These are phyloP conservation scores for Sialia sialis DNA, from an alignment of 2,113 vertebrate genomes.

Conservation along the genomic window DNA sequence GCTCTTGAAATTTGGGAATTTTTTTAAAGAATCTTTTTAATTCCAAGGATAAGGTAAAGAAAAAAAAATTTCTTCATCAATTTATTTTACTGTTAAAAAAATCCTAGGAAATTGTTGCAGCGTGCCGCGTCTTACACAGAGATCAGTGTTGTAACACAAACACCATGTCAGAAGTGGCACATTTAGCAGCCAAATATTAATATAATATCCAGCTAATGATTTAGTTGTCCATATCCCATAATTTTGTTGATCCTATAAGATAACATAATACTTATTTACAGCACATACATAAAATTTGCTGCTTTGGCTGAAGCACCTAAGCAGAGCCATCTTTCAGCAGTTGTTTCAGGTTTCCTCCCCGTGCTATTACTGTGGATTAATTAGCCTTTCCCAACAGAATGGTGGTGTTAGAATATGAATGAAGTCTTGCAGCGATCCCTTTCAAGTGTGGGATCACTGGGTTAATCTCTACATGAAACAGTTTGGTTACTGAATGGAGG, in stretches of 20 bases:
- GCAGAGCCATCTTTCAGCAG: neutral
- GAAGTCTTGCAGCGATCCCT: constrained; percentile 60
- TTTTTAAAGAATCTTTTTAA: neutral
- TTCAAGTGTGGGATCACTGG: constrained; percentile 68
- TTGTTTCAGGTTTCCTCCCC: constrained; percentile 34
- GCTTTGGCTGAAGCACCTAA: neutral
- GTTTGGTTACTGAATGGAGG: constrained; percentile 54
- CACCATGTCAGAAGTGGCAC: neutral
- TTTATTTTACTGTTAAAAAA: neutral
- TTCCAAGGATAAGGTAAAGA: neutral
- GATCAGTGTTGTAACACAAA: neutral
- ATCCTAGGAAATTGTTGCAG: neutral
- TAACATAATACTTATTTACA: neutral
- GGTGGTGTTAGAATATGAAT: constrained; percentile 60
- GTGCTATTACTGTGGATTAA: constrained; percentile 53
- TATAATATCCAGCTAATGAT: neutral
- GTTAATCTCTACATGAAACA: constrained; percentile 73
- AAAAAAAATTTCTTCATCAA: neutral
- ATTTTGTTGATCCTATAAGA: neutral
- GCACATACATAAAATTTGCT: neutral
- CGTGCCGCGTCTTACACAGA: neutral
- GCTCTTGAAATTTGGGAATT: neutral
- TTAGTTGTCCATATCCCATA: neutral
- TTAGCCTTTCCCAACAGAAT: constrained; percentile 49
- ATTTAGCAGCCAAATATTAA: neutral